Evolutionary conservation across 1,140 invertebrate genomes (phyloP).

Genomic region (Papilio dardanus): DNA sequence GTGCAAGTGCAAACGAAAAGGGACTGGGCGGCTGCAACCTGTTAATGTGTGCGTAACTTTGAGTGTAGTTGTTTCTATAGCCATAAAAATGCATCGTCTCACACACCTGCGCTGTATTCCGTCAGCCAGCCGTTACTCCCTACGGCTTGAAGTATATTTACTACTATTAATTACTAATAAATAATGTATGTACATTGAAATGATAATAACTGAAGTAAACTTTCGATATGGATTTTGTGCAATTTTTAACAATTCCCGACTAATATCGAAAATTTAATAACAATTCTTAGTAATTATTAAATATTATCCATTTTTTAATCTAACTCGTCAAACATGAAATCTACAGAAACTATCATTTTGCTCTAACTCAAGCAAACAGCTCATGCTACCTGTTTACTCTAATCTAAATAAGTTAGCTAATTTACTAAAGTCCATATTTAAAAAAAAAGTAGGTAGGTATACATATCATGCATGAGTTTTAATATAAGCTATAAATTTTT

Average conservation of each 20-base stretch:
- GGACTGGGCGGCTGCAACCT: slow-evolving; percentile 55
- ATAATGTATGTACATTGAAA: background rate
- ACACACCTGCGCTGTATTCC: slow-evolving; percentile 57
- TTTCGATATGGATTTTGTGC: background rate
- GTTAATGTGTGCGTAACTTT: slow-evolving; percentile 52
- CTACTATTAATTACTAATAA: slow-evolving; percentile 1
- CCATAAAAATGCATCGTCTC: slow-evolving; percentile 46
- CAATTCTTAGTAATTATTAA: too few relatives aligned
- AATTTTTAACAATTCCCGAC: too few relatives aligned
- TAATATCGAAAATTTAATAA: background rate
- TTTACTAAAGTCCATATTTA: too few relatives aligned
- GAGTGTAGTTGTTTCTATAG: slow-evolving; percentile 51
- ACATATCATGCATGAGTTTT: too few relatives aligned
- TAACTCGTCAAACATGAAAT: too few relatives aligned
- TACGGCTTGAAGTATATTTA: slow-evolving; percentile 36
- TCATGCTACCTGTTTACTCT: too few relatives aligned
- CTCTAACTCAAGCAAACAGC: too few relatives aligned
- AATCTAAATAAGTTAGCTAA: too few relatives aligned
- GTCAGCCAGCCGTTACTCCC: slow-evolving; percentile 57
- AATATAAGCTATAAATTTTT: background rate
- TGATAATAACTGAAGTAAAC: background rate
- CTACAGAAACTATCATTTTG: too few relatives aligned
- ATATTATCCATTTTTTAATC: too few relatives aligned
- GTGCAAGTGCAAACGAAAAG: slow-evolving; percentile 58
- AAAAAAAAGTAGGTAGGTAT: too few relatives aligned